Conservation (phyloP, 2,888 invertebrate genomes). For the Pteria penguin region DNA sequence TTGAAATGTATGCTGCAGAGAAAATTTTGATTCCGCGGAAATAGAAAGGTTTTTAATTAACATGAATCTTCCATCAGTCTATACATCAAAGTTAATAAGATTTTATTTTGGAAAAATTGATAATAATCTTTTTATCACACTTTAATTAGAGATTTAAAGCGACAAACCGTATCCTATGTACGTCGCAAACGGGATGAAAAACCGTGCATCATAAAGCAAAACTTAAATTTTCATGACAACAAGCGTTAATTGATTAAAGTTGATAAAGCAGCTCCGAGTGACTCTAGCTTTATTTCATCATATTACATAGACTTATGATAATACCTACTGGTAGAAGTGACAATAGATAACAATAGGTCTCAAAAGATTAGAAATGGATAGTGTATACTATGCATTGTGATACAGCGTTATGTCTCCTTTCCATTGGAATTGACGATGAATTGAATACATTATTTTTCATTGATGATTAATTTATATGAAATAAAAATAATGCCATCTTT, state of each 20-base stretch:
- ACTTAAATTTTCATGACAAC: not conserved
- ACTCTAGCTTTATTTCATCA: too few relatives aligned
- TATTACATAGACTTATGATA: too few relatives aligned
- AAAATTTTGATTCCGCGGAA: conserved; percentile 21
- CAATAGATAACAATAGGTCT: too few relatives aligned
- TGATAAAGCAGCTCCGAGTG: too few relatives aligned
- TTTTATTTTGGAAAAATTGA: conserved; percentile 2
- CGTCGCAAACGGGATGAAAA: not conserved
- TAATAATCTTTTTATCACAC: conserved; percentile 1
- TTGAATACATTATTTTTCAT: too few relatives aligned
- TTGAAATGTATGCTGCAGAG: conserved; percentile 25
- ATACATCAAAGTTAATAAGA: conserved; percentile 24
- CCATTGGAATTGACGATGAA: too few relatives aligned
- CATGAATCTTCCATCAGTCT: conserved; percentile 27
- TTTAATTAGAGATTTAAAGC: conserved; percentile 29
- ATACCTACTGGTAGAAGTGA: too few relatives aligned
- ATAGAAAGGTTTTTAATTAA: conserved; percentile 34
- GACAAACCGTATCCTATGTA: conserved; percentile 16
- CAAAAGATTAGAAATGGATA: too few relatives aligned
- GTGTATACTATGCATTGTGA: too few relatives aligned
- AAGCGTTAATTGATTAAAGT: not conserved
- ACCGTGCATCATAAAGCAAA: not conserved
- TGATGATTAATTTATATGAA: too few relatives aligned
- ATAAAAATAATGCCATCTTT: too few relatives aligned
- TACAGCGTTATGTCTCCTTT: too few relatives aligned